Base-by-base conservation (phyloP, 2,113 vertebrate species). In the Nothoprocta pentlandii region DNA sequence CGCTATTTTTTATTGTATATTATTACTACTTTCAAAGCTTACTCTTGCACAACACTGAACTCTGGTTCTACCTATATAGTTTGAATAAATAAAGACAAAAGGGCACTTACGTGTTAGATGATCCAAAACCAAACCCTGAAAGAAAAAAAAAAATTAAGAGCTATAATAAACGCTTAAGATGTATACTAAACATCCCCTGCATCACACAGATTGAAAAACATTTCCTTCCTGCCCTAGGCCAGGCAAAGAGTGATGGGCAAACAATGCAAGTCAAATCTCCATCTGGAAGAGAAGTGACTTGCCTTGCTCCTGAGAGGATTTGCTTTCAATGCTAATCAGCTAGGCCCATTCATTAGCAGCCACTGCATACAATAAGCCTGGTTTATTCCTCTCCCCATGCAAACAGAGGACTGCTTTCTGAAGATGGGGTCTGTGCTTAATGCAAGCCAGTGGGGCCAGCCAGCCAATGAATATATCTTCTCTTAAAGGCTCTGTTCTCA, bases 91-190 rank as follows among this genome's bases (percentile, higher is more conserved):
- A 85, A 83, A 47, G 16, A 84, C 9, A 63, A 51, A 76, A 51
- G 2, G 56, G 44, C 79, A 98, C 98, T 98, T 96, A 98, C 98
- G 97, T 97, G 87, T 95, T 98, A 22, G 97, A 87, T 4, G 97
- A 96, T 71, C 98, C 98, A 82, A 98, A 98, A 82, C 91, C 96
- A 96, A 98, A 98, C 3, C 93, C 98, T 98, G 86, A 28, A 95
- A 97, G 58, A 92, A 58, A 95, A 94, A 66, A 80, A 94, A 66
- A 87, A 91, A 47, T 20, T 69, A 73, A 47, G 71, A 77, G 36
- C 61, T 36, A 81, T 73, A 83, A 79, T 3, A 26, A 87, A 66
- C 2, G 25, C 0, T 0, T 54, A 15, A 80, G 26, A 75, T 44
- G n/a, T 73, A 19, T 32, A 82, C 66, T 34, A 90, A 61, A 53